phyloP scores from a whole-genome alignment of 37 sponge, comb jelly and placozoan genomes.

The Oscarella lobularis region DNA sequence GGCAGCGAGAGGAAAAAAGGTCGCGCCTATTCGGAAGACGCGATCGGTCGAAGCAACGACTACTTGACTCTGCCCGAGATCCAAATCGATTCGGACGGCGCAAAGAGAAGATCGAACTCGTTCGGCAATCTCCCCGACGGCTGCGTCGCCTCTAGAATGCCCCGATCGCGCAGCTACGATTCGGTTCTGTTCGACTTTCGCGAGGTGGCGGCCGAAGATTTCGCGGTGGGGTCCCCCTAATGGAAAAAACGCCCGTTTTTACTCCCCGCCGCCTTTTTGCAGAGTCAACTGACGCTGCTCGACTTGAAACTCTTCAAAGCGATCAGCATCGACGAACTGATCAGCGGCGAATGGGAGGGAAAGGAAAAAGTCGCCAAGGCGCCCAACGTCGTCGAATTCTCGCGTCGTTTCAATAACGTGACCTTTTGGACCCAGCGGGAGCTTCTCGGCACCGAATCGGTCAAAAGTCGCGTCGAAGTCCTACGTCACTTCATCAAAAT shows the following conservation, averaged over 20 bases:
- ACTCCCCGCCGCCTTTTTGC: not conserved
- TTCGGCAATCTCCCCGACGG: not conserved
- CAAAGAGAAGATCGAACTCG: too few relatives aligned
- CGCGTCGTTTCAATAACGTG: slow-evolving; percentile 58
- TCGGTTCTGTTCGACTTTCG: not conserved
- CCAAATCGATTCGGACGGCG: too few relatives aligned
- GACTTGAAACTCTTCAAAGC: slow-evolving; percentile 48
- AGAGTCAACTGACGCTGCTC: slow-evolving; percentile 64
- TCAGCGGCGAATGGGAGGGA: slow-evolving; percentile 46
- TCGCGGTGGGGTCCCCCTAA: not conserved
- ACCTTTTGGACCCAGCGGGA: slow-evolving; percentile 62
- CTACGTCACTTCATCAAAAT: slow-evolving; percentile 46
- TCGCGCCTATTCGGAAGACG: too few relatives aligned
- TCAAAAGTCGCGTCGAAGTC: slow-evolving; percentile 41
- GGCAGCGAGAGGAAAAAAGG: too few relatives aligned
- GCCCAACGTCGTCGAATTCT: slow-evolving; percentile 56
- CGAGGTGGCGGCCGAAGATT: not conserved
- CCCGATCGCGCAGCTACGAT: not conserved
- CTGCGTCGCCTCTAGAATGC: not conserved
- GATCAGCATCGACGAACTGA: slow-evolving; percentile 51
- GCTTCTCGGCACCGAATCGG: slow-evolving; percentile 31
- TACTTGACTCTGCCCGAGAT: too few relatives aligned
- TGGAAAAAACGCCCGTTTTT: too few relatives aligned
- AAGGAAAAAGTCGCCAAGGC: slow-evolving; percentile 37
- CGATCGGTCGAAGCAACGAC: too few relatives aligned